A percentile compares a stretch with the other conserved stretches of the same genome.
These are phyloP conservation scores for Otocyon megalotis DNA, from an alignment of 2,113 vertebrate genomes.

Conservation along the genomic window DNA sequence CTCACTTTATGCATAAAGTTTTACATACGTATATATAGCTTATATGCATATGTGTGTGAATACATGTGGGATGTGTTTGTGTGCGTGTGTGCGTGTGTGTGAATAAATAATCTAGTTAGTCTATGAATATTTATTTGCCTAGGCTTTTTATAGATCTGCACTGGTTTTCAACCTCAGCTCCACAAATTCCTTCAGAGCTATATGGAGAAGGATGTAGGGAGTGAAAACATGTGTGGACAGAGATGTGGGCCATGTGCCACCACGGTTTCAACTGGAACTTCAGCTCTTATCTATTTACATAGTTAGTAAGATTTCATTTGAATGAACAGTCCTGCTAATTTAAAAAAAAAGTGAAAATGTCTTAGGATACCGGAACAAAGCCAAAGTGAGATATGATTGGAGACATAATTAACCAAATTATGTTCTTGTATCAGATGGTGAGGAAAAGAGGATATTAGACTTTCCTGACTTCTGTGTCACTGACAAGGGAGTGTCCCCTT, in stretches of 20 bases:
- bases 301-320: conserved; percentile 11
- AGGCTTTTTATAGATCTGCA: background rate
- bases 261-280: background rate
- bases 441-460: background rate
- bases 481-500: background rate
- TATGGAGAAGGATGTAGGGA: background rate
- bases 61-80: background rate
- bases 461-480: background rate
- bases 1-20: background rate
- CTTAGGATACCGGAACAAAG: background rate
- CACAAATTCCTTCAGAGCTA: background rate
- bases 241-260: background rate
- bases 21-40: background rate
- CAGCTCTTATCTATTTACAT: conserved; percentile 10
- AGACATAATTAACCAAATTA: background rate
- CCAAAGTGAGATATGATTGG: background rate
- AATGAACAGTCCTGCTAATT: conserved; percentile 18
- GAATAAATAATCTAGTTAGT: background rate
- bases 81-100: background rate
- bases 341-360: background rate
- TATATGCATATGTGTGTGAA: background rate
- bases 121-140: conserved; percentile 7
- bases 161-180: background rate
- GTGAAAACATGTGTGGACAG: background rate
- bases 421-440: background rate